Percentiles rank a stretch among this genome's conserved stretches.
Evolutionary conservation across 2,888 invertebrate genomes (phyloP).

Genomic region (Tromatobia lineatoria): DNA sequence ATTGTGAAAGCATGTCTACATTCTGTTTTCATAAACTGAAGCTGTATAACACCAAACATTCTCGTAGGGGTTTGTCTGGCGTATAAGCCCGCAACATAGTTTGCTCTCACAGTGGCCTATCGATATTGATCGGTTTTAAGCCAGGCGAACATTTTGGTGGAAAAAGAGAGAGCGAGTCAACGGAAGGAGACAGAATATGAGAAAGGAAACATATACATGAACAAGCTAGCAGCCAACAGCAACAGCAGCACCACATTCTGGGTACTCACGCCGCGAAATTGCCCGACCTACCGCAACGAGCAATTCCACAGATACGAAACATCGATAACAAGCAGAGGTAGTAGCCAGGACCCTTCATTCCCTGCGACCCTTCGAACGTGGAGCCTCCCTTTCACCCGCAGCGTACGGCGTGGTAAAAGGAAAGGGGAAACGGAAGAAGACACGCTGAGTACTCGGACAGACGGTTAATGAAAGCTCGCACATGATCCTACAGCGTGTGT

Average conservation of each 20-base stretch:
- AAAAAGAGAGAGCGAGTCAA: conserved; percentile 29
- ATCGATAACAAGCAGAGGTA: conserved; percentile 69
- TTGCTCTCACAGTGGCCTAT: conserved; percentile 26
- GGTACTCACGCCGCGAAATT: conserved; percentile 64
- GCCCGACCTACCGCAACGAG: conserved; percentile 75
- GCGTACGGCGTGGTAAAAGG: not conserved
- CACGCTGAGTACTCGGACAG: conserved; percentile 33
- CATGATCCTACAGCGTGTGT: conserved; percentile 35
- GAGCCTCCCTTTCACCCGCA: not conserved
- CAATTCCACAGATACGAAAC: conserved; percentile 69
- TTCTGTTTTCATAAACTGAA: not conserved
- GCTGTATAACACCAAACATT: not conserved
- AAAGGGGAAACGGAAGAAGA: conserved; percentile 22
- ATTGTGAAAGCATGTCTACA: not conserved
- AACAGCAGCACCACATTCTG: conserved; percentile 55
- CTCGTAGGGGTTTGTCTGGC: not conserved
- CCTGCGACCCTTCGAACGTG: not conserved
- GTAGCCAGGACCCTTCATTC: conserved; percentile 15
- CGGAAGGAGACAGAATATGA: conserved; percentile 40
- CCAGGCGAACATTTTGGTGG: conserved; percentile 43
- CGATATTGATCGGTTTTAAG: conserved; percentile 63
- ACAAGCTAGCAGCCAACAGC: conserved; percentile 1
- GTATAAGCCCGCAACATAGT: not conserved
- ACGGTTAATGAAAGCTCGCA: conserved; percentile 68
- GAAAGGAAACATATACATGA: conserved; percentile 43